phyloP scores from a whole-genome alignment of 2,888 invertebrate species.

The Polydesmus complanatus region DNA sequence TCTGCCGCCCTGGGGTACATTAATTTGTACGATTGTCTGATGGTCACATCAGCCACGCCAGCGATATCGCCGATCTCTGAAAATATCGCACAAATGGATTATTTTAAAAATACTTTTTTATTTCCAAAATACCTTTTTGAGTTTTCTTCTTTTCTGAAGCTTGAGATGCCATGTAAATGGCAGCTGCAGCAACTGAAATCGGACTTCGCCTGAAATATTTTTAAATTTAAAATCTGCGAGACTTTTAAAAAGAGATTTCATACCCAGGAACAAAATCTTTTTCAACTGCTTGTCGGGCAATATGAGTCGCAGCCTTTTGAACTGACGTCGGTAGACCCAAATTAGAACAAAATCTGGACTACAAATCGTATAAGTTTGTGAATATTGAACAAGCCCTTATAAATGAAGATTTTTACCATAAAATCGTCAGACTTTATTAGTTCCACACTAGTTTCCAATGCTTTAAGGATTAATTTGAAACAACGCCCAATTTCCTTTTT shows the following conservation, averaged over 20 bases:
- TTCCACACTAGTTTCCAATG: slow-evolving; percentile 90
- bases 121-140: slow-evolving; percentile 48
- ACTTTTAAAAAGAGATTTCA: slow-evolving; percentile 14
- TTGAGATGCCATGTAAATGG: slow-evolving; percentile 99
- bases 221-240: neutral
- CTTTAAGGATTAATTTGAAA: slow-evolving; percentile 91
- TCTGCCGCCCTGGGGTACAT: slow-evolving; percentile 89
- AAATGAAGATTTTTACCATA: slow-evolving; percentile 53
- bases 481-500: slow-evolving; percentile 98
- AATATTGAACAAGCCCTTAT: neutral
- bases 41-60: slow-evolving; percentile 96
- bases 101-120: neutral
- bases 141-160: slow-evolving; percentile 86
- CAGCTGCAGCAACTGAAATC: slow-evolving; percentile 96
- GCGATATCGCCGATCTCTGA: slow-evolving; percentile 93
- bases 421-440: slow-evolving; percentile 97
- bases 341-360: slow-evolving; percentile 78
- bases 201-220: slow-evolving; percentile 56
- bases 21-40: slow-evolving; percentile 89
- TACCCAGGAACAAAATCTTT: slow-evolving; percentile 89
- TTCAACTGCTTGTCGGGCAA: slow-evolving; percentile 91
- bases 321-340: slow-evolving; percentile 65
- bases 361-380: slow-evolving; percentile 21
- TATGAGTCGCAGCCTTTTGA: slow-evolving; percentile 87
- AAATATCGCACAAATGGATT: slow-evolving; percentile 15